Evolutionary conservation across 2,113 vertebrate genomes (phyloP).

Genomic region (Hemiprocne comata): DNA sequence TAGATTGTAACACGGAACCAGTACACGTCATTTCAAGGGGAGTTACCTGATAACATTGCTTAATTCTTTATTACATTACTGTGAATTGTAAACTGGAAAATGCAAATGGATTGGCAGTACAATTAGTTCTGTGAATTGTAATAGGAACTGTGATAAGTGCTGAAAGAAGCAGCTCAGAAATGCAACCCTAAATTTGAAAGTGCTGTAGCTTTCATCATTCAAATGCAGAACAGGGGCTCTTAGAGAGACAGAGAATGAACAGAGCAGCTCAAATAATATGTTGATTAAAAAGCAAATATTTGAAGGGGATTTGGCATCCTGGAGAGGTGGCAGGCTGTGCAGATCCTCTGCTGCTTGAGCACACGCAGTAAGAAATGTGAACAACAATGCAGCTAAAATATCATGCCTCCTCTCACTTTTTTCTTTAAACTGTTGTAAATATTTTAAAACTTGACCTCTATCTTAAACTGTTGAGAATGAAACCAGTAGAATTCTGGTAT

Average conservation of each 20-base stretch:
- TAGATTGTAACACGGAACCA: background rate
- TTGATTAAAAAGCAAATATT: conserved; percentile 19
- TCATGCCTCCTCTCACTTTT: background rate
- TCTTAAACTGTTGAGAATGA: background rate
- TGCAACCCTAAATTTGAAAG: background rate
- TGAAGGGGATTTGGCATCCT: background rate
- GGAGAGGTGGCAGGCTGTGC: background rate
- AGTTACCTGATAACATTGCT: background rate
- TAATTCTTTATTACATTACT: conserved; percentile 1
- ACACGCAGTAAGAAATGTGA: background rate
- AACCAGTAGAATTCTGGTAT: background rate
- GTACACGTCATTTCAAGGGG: background rate
- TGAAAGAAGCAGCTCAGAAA: background rate
- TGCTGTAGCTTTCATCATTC: background rate
- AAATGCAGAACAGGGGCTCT: background rate
- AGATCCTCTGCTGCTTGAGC: background rate
- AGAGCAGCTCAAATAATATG: background rate
- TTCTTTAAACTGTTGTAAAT: background rate
- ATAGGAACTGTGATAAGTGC: background rate
- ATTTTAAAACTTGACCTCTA: background rate
- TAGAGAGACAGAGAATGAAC: conserved; percentile 2
- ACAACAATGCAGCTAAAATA: background rate
- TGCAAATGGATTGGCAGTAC: background rate
- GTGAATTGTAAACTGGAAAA: conserved; percentile 6
- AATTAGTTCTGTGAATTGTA: background rate